These are phyloP conservation scores for Cotesia chilonis DNA, from an alignment of 1,140 invertebrate species.

Conservation along the genomic window DNA sequence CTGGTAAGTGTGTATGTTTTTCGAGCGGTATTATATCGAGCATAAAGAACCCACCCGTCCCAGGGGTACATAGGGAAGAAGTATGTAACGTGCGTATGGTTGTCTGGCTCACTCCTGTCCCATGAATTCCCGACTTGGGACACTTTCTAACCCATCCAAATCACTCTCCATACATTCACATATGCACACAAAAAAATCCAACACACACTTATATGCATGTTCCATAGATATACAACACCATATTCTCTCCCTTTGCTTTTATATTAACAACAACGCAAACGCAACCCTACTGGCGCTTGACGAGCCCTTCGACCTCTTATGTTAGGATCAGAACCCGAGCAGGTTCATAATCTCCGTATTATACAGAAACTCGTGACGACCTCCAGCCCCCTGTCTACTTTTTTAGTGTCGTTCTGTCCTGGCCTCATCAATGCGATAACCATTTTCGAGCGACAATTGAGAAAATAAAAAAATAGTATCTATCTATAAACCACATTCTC, in stretches of 20 bases:
- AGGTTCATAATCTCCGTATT: slow-evolving; percentile 66
- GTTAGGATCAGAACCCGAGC: slow-evolving; percentile 55
- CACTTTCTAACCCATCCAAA: slow-evolving; percentile 44
- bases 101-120: slow-evolving; percentile 29
- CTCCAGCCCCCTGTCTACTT: slow-evolving; percentile 46
- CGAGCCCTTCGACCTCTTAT: slow-evolving; percentile 33
- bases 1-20: slow-evolving; percentile 64
- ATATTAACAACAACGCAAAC: slow-evolving; percentile 28
- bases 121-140: slow-evolving; percentile 38
- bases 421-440: slow-evolving; percentile 15
- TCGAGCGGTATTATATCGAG: slow-evolving; percentile 67
- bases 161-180: slow-evolving; percentile 23
- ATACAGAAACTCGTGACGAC: slow-evolving; percentile 60
- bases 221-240: slow-evolving; percentile 42
- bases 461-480: background rate
- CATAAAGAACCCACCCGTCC: slow-evolving; percentile 65
- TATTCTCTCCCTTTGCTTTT: slow-evolving; percentile 38
- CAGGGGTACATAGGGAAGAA: slow-evolving; percentile 51
- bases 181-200: background rate
- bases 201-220: slow-evolving; percentile 5
- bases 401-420: slow-evolving; percentile 53
- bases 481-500: slow-evolving; percentile 8
- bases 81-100: slow-evolving; percentile 56
- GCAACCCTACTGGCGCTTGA: slow-evolving; percentile 20
- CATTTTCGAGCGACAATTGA: slow-evolving; percentile 15